Conservation (phyloP, 2,797 vertebrate genomes). For the Gallinago solitaria region DNA sequence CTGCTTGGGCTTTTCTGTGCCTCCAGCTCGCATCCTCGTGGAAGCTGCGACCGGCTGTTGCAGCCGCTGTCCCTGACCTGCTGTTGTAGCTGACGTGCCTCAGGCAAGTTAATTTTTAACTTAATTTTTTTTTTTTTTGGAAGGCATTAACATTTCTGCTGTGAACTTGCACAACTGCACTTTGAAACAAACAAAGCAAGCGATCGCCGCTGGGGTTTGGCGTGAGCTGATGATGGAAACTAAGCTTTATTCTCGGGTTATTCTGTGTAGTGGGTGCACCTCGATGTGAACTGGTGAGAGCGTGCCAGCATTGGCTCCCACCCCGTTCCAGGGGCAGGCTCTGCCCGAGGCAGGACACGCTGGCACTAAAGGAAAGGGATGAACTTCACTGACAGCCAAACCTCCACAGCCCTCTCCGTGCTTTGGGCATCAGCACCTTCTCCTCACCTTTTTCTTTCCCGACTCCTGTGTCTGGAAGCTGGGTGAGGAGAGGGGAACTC, state of each 20-base stretch:
- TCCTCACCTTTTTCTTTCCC: not conserved
- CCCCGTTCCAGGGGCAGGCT: not conserved
- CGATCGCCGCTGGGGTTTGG: not conserved
- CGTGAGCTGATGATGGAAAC: not conserved
- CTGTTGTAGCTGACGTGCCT: not conserved
- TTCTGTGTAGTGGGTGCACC: not conserved
- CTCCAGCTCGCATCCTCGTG: rapidly evolving
- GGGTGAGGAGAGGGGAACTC: not conserved
- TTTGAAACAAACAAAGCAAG: not conserved
- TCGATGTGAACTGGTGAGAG: not conserved
- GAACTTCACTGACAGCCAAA: not conserved
- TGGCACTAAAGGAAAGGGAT: not conserved
- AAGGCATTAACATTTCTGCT: not conserved
- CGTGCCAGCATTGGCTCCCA: not conserved
- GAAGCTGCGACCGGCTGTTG: not conserved
- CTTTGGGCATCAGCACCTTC: not conserved
- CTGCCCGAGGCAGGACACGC: rapidly evolving
- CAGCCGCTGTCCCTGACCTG: not conserved
- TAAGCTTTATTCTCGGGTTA: not conserved
- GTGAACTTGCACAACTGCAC: not conserved
- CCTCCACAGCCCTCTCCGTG: not conserved
- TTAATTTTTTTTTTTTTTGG: not conserved
- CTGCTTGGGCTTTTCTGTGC: not conserved
- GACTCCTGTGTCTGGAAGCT: not conserved
- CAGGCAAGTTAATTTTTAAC: not conserved